These are phyloP conservation scores for Allacma fusca DNA, from an alignment of 2,888 invertebrate species.

Conservation along the genomic window DNA sequence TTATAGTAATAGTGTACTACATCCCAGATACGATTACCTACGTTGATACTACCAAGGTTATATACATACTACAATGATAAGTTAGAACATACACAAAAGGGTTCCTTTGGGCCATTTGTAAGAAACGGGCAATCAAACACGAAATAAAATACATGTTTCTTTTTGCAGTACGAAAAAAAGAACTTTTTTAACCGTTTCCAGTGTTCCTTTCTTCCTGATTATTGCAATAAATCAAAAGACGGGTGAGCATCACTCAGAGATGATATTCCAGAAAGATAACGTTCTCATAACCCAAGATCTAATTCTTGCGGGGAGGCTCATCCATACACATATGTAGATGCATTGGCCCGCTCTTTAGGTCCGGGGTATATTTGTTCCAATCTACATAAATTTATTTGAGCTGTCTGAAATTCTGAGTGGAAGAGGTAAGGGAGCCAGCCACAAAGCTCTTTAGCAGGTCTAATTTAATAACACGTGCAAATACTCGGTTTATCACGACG, in stretches of 20 bases:
- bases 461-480: background rate
- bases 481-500: background rate
- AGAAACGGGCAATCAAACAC: conserved; percentile 62
- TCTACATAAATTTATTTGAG: too few relatives aligned
- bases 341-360: too few relatives aligned
- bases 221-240: conserved; percentile 4
- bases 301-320: too few relatives aligned
- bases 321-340: too few relatives aligned
- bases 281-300: too few relatives aligned
- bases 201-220: background rate
- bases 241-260: too few relatives aligned
- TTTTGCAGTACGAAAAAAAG: conserved; percentile 59
- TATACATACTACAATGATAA: conserved; percentile 35
- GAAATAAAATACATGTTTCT: conserved; percentile 61
- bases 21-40: conserved; percentile 28
- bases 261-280: too few relatives aligned
- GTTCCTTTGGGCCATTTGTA: conserved; percentile 58
- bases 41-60: conserved; percentile 20
- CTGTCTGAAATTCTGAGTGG: too few relatives aligned
- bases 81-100: conserved; percentile 35
- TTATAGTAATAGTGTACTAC: conserved; percentile 29
- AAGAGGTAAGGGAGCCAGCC: too few relatives aligned
- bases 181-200: background rate
- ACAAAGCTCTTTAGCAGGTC: background rate
- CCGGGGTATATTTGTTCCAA: too few relatives aligned